These are phyloP conservation scores for Prorops nasuta DNA, from an alignment of 1,140 invertebrate genomes.

Conservation along the genomic window DNA sequence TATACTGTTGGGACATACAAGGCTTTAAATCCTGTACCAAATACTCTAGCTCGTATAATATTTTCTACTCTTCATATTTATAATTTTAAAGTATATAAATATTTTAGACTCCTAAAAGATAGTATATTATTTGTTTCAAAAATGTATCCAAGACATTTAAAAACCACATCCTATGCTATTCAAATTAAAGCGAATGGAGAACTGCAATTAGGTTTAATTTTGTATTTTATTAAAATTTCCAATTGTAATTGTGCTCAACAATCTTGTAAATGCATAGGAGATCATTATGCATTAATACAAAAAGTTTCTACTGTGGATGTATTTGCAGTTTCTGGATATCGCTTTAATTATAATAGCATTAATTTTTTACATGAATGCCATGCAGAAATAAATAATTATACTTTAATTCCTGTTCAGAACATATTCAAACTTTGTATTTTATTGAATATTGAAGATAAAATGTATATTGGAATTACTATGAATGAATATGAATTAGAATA, in stretches of 20 bases:
- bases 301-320: neutral
- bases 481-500: too few species aligned
- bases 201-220: conserved; percentile 3
- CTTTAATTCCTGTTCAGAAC: too few species aligned
- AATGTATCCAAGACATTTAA: conserved; percentile 5
- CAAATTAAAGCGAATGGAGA: too few species aligned
- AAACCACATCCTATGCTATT: conserved; percentile 12
- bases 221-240: conserved; percentile 8
- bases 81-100: too few species aligned
- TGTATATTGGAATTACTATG: too few species aligned
- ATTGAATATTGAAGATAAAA: too few species aligned
- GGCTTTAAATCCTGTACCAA: neutral
- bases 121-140: too few species aligned
- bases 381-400: conserved; percentile 3
- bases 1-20: conserved; percentile 23
- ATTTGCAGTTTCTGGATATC: conserved; percentile 6
- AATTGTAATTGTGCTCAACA: conserved; percentile 2
- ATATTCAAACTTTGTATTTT: too few species aligned
- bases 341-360: conserved; percentile 6
- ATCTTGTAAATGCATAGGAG: conserved; percentile 8
- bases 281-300: conserved; percentile 12
- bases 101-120: too few species aligned
- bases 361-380: conserved; percentile 14
- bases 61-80: neutral
- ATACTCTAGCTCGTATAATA: conserved; percentile 1